These are phyloP conservation scores for Sphaeridia pumilis DNA, from an alignment of 2,888 invertebrate genomes.

Conservation along the genomic window DNA sequence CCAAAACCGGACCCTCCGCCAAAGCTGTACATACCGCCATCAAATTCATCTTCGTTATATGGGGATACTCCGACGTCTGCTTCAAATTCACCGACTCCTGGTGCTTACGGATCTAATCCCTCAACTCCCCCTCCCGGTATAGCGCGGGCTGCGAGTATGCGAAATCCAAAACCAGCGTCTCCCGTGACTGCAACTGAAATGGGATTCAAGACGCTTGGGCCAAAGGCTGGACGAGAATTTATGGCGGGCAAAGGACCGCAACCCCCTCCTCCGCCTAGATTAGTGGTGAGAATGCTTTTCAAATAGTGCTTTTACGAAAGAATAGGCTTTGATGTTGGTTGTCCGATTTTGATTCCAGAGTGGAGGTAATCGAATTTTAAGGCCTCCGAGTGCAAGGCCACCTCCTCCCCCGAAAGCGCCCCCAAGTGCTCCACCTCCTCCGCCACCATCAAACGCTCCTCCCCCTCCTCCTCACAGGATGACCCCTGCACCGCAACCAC, in stretches of 20 bases:
- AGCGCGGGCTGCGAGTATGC: slow-evolving; percentile 70
- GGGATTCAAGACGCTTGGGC: slow-evolving; percentile 42
- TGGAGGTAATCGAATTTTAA: slow-evolving; percentile 30
- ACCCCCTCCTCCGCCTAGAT: slow-evolving; percentile 36
- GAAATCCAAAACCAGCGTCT: slow-evolving; percentile 57
- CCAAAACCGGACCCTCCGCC: slow-evolving; percentile 33
- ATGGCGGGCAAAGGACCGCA: slow-evolving; percentile 41
- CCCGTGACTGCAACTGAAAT: slow-evolving; percentile 41
- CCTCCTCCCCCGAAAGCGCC: slow-evolving; percentile 45
- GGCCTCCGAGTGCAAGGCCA: slow-evolving; percentile 45
- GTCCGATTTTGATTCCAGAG: no score
- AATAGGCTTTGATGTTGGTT: no score
- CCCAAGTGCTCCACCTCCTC: slow-evolving; percentile 41
- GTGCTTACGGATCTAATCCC: slow-evolving; percentile 3
- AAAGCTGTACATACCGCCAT: slow-evolving; percentile 34
- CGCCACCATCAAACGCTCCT: slow-evolving; percentile 45
- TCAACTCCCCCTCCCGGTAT: slow-evolving; percentile 43
- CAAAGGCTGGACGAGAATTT: slow-evolving; percentile 26
- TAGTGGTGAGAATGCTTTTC: slow-evolving; percentile 45
- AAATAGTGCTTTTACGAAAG: no score
- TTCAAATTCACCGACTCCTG: slow-evolving; percentile 3
- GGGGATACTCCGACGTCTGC: slow-evolving; percentile 42
- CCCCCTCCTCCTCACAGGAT: slow-evolving; percentile 38
- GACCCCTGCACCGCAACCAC: slow-evolving; percentile 35
- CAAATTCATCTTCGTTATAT: slow-evolving; percentile 9